Evolutionary conservation across 2,797 vertebrate genomes (phyloP).

Genomic region (Eulemur coronatus): DNA sequence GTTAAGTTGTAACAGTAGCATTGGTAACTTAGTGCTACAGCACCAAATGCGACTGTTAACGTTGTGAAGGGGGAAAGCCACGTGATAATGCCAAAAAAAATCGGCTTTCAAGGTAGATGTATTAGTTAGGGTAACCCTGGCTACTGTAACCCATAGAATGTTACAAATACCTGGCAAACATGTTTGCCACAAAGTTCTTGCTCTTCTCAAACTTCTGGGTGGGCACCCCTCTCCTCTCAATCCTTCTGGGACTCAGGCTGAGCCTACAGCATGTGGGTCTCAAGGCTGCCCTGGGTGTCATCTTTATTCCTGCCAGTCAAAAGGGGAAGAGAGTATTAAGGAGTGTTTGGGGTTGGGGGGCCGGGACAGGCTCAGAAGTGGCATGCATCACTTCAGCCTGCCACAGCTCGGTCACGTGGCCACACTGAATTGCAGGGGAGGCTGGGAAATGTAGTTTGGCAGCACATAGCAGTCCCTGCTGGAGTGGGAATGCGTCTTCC

Average conservation of each 20-base stretch:
- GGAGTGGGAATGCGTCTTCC: not conserved
- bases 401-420: not conserved
- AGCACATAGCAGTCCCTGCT: too few species aligned
- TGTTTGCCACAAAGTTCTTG: not conserved
- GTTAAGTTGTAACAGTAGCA: not conserved
- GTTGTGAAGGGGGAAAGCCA: not conserved
- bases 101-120: not conserved
- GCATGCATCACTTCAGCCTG: fast-evolving
- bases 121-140: not conserved
- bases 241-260: not conserved
- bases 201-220: not conserved
- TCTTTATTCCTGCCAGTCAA: not conserved
- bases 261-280: not conserved
- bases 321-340: not conserved
- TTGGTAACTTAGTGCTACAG: not conserved
- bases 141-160: not conserved
- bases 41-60: not conserved
- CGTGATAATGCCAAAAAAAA: not conserved
- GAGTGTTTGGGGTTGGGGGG: too few species aligned
- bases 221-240: not conserved
- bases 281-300: not conserved
- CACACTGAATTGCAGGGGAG: not conserved
- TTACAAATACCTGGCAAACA: not conserved
- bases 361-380: not conserved
- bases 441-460: not conserved